Conservation (phyloP, 2,797 vertebrate genomes). For the Liasis olivaceus region DNA sequence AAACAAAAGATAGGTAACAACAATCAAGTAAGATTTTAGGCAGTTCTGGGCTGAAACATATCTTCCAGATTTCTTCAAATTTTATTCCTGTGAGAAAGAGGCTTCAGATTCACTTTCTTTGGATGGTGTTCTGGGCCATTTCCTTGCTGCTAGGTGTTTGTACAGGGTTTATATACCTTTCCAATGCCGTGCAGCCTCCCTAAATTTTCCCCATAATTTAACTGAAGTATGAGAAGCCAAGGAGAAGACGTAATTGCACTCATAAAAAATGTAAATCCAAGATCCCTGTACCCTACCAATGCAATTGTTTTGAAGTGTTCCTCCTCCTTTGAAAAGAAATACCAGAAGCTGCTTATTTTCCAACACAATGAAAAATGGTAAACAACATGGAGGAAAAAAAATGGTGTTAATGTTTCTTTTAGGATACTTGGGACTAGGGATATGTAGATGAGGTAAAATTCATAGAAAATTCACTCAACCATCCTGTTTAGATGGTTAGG, state of each 20-base stretch:
- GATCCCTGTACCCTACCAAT: neutral
- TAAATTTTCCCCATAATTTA: neutral
- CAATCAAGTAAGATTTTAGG: neutral
- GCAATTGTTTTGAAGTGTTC: neutral
- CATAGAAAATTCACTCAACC: neutral
- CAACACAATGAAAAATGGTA: neutral
- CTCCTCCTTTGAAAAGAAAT: neutral
- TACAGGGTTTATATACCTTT: neutral
- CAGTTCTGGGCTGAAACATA: too few relatives aligned
- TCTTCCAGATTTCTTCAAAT: neutral
- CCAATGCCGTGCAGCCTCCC: neutral
- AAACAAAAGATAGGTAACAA: neutral
- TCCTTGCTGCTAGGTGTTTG: neutral
- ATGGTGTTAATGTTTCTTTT: neutral
- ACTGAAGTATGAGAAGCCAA: neutral
- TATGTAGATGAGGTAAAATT: neutral
- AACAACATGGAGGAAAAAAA: neutral
- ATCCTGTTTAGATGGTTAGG: neutral
- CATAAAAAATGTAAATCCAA: neutral
- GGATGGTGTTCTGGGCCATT: neutral
- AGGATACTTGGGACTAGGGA: neutral
- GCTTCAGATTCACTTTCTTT: neutral
- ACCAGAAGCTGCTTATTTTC: neutral
- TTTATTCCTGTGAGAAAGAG: neutral
- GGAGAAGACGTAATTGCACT: neutral